These are phyloP conservation scores for Phenganax subtilis DNA, from an alignment of 92 coral and sea anemone species.

Conservation along the genomic window DNA sequence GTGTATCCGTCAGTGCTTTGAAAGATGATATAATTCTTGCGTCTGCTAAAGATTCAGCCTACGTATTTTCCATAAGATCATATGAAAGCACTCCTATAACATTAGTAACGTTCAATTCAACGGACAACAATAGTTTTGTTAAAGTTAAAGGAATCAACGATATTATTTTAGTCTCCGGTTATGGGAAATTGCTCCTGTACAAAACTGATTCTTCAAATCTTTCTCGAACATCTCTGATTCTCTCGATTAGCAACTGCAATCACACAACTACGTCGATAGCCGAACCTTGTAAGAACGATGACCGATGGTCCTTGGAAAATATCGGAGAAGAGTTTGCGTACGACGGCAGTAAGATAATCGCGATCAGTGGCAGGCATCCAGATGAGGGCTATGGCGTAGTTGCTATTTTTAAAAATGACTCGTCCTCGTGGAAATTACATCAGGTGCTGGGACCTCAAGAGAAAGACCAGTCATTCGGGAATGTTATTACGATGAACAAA, in stretches of 20 bases:
- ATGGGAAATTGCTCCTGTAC: constrained; percentile 47
- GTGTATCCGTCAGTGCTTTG: constrained; percentile 59
- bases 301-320: constrained; percentile 62
- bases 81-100: constrained; percentile 41
- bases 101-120: constrained; percentile 29
- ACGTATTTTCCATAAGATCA: constrained; percentile 51
- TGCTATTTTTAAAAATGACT: constrained; percentile 56
- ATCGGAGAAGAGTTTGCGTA: constrained; percentile 51
- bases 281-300: constrained; percentile 41
- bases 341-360: constrained; percentile 43
- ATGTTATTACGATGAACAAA: constrained; percentile 51
- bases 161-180: constrained; percentile 39
- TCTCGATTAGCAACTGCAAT: constrained; percentile 25
- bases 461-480: constrained; percentile 55
- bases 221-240: not conserved
- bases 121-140: constrained; percentile 23
- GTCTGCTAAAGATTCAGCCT: constrained; percentile 55
- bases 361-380: constrained; percentile 52
- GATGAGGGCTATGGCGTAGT: constrained; percentile 55
- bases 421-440: constrained; percentile 52
- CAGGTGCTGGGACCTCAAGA: constrained; percentile 47
- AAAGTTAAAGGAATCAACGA: constrained; percentile 43
- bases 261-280: constrained; percentile 1
- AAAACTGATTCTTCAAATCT: constrained; percentile 26
- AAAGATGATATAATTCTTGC: constrained; percentile 57